Conservation (phyloP, 1,140 invertebrate genomes). For the Plectus sambesii region DNA sequence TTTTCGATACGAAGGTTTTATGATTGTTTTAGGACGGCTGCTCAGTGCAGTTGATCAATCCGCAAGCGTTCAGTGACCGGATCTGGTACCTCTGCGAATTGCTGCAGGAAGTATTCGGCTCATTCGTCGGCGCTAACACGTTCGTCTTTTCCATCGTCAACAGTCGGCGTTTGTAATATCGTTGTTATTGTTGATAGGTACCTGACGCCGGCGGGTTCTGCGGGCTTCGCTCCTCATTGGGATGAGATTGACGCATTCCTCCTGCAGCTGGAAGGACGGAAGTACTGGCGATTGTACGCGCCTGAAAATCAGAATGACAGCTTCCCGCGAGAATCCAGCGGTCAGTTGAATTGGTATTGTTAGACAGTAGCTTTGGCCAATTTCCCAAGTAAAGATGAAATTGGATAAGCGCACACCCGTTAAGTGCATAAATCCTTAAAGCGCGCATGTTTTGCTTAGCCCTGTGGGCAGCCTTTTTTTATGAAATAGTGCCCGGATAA, state of each 20-base stretch:
- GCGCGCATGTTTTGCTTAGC: no score
- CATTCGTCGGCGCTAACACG: conserved; percentile 82
- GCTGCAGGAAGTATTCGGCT: conserved; percentile 84
- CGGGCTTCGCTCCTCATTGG: conserved; percentile 95
- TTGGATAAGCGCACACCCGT: no score
- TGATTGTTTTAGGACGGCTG: conserved; percentile 59
- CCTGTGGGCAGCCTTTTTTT: no score
- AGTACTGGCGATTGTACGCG: conserved; percentile 77
- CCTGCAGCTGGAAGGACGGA: conserved; percentile 85
- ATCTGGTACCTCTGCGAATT: conserved; percentile 57
- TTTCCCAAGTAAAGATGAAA: conserved; percentile 64
- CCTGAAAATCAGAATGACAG: conserved; percentile 27
- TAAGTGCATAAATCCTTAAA: neutral
- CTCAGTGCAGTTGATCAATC: conserved; percentile 80
- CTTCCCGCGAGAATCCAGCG: conserved; percentile 30
- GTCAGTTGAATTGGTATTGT: conserved; percentile 24
- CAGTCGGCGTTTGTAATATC: conserved; percentile 3
- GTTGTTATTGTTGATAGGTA: conserved; percentile 53
- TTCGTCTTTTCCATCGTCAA: conserved; percentile 40
- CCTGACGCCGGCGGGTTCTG: conserved; percentile 80
- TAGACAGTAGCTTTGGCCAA: conserved; percentile 61
- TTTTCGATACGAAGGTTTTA: conserved; percentile 8
- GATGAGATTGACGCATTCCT: conserved; percentile 98
- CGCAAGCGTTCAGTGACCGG: conserved; percentile 66
- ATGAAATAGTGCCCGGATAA: no score